Base-by-base conservation (phyloP, 2,113 vertebrate species). In the Pyrgilauda ruficollis region DNA sequence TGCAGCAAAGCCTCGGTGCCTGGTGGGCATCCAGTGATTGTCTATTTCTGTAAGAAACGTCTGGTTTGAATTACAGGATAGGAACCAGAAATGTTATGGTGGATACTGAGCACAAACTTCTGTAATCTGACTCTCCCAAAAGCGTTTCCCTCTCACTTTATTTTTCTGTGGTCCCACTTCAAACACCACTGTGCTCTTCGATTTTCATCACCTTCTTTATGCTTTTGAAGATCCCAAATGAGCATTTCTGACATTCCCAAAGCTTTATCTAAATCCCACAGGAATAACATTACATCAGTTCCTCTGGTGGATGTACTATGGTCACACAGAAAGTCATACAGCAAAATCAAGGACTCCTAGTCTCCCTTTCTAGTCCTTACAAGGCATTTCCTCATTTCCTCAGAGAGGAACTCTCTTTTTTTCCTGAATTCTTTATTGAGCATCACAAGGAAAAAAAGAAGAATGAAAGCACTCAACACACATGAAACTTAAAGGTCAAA, bases 11-110 rank as follows among this genome's bases (percentile, higher is more conserved):
- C 64, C 87, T 91, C 2, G 0, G 81, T 91, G 94, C 77, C 91
- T 91, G 89, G 93, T 91, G 94, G 95, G 89, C 91, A 96, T 94
- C 87, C 95, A 95, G 81, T 44, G 66, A 96, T 91, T 96, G 93
- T 85, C 89, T 96, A 81, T 93, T 93, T 94, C 89, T 91, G 91
- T 82, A 89, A 89, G 78, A 50, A 89, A 89, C 0, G 2, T 69
- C 93, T 97, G 95, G 3, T 94, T 85, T 85, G 70, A 91, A 76
- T 96, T 89, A 87, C 49, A 69, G 84, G 92, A 75, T 33, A 55
- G 55, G 77, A 96, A 96, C 91, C 89, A 95, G 91, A 95, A 94
- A 95, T 77, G 82, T 84, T 89, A 82, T 49, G 78, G 91, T 76
- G 94, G 78, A 87, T 91, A 75, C 46, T 2, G 41, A 84, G 74